Percentiles rank a stretch among this genome's conserved stretches.
These are phyloP conservation scores for Trematocara caparti DNA, from an alignment of 2,797 vertebrate species.

Conservation along the genomic window DNA sequence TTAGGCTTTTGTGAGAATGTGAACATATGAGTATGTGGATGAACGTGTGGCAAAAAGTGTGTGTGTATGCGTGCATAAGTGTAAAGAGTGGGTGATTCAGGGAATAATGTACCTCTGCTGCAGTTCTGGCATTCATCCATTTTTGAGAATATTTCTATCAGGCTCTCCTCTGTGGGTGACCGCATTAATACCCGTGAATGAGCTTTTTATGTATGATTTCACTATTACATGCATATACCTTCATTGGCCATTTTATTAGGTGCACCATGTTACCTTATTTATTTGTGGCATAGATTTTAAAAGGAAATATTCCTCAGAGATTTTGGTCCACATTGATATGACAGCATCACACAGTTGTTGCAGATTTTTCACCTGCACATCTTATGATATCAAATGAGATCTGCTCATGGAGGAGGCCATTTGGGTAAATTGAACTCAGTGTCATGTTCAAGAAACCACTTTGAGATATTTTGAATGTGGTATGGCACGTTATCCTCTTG, in stretches of 20 bases:
- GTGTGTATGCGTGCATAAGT: not conserved
- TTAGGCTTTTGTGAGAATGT: not conserved
- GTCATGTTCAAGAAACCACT: not conserved
- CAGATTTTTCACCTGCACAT: accelerated
- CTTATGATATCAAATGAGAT: not conserved
- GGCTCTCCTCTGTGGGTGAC: constrained; percentile 24
- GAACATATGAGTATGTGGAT: not conserved
- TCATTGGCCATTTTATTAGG: not conserved
- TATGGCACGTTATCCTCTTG: not conserved
- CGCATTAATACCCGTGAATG: constrained; percentile 8
- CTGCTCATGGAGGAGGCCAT: not conserved
- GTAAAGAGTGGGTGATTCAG: constrained; percentile 14
- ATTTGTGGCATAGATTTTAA: not conserved
- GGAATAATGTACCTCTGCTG: constrained; percentile 14
- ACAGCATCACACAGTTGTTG: not conserved
- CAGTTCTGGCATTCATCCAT: constrained; percentile 47
- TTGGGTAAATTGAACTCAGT: not conserved
- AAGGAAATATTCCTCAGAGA: not conserved
- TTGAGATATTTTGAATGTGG: not conserved
- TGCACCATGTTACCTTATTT: not conserved
- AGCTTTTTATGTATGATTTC: not conserved
- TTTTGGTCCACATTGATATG: not conserved
- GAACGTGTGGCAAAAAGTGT: not conserved
- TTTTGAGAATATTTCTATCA: constrained; percentile 29
- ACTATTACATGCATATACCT: not conserved